Evolutionary conservation across 2,888 invertebrate genomes (phyloP).

Genomic region (Tachystola acroxantha): DNA sequence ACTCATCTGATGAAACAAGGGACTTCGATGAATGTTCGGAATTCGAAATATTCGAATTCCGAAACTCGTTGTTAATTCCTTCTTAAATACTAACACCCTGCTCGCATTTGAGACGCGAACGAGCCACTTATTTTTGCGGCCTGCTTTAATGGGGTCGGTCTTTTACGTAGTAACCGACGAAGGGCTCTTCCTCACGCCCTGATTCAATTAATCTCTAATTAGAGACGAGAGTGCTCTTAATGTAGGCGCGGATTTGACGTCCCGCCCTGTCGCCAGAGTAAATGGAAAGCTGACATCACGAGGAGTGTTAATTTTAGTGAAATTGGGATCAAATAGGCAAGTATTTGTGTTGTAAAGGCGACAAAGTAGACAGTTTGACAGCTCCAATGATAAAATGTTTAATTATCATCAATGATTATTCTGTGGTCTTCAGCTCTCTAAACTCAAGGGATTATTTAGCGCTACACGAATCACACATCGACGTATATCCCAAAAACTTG

Average conservation of each 20-base stretch:
- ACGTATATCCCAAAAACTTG: too few species aligned
- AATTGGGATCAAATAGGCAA: slow-evolving; percentile 48
- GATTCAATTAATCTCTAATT: slow-evolving; percentile 75
- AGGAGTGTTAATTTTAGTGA: slow-evolving; percentile 38
- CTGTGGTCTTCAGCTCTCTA: too few species aligned
- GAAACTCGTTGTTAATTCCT: slow-evolving; percentile 15
- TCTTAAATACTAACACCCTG: not conserved
- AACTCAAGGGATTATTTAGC: too few species aligned
- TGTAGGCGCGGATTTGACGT: slow-evolving; percentile 66
- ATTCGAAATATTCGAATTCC: slow-evolving; percentile 27
- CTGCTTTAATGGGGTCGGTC: slow-evolving; percentile 23
- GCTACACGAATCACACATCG: too few species aligned
- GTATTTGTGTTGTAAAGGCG: not conserved
- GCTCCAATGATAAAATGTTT: too few species aligned
- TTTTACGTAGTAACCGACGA: slow-evolving; percentile 41
- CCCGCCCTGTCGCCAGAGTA: slow-evolving; percentile 56
- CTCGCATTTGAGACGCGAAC: not conserved
- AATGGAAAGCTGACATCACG: slow-evolving; percentile 66
- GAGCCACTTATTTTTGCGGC: slow-evolving; percentile 20
- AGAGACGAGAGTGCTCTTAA: slow-evolving; percentile 71
- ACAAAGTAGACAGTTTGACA: too few species aligned
- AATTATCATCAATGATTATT: too few species aligned
- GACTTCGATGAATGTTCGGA: slow-evolving; percentile 27
- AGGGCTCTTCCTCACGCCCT: slow-evolving; percentile 45
- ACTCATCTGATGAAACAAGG: slow-evolving; percentile 22